Conservation (phyloP, 2,888 invertebrate genomes). For the Drosophila peninsularis region DNA sequence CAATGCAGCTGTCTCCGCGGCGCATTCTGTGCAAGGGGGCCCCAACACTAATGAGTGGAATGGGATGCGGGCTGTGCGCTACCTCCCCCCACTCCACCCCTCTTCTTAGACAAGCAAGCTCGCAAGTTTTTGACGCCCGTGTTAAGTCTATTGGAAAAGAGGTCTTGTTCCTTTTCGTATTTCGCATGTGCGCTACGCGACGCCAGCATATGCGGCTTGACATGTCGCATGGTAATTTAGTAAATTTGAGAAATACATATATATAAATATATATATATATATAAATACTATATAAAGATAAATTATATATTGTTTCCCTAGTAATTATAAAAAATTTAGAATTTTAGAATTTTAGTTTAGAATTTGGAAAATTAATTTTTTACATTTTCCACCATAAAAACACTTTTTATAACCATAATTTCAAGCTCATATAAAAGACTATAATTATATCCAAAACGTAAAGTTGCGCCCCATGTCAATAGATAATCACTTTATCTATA, state of each 20-base stretch:
- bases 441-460: too few species aligned
- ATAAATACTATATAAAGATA: not conserved
- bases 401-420: not conserved
- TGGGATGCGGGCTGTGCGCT: not conserved
- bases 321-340: too few species aligned
- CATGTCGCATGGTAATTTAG: not conserved
- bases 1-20: slow-evolving; percentile 53
- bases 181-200: slow-evolving; percentile 34
- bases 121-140: slow-evolving; percentile 72
- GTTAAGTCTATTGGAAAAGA: slow-evolving; percentile 74
- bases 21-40: slow-evolving; percentile 36
- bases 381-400: not conserved
- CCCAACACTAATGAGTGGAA: not conserved
- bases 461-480: not conserved
- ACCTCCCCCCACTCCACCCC: not conserved
- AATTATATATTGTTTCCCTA: not conserved
- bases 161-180: slow-evolving; percentile 49
- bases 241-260: not conserved
- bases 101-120: slow-evolving; percentile 73
- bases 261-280: not conserved
- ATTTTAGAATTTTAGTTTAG: too few species aligned
- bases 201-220: slow-evolving; percentile 14
- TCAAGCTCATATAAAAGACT: not conserved
- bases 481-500: slow-evolving; percentile 1
- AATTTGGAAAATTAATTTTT: too few species aligned